Evolutionary conservation across 2,113 vertebrate species (phyloP), one percentile per base, ranked within the genome.

Genomic region (Zingel zingel): DNA sequence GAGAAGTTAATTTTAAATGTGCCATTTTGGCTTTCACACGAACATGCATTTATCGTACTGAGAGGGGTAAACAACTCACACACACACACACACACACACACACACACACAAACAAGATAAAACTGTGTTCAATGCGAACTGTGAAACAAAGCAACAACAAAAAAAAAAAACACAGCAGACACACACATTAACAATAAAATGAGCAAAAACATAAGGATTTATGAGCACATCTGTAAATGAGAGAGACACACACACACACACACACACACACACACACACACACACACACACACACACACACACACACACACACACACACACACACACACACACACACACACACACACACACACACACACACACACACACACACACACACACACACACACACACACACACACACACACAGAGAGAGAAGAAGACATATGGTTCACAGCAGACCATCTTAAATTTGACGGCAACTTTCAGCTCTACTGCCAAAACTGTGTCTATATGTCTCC

Each of bases 1-100:
- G 88, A 70, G n/a, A 43, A 67, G 83, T 67, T 84, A 27, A 79
- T 87, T 84, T 84, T 80, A 86, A 74, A 80, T 84, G 48, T 64
- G 66, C 54, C 64, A 81, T 81, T 74, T 77, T 16, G 66, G 84
- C 71, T 75, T 83, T 83, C 67, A 80, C 72, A 83, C 74, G 91
- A 90, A 90, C 80, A 87, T 68, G 70, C 68, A 88, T 69, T 87
- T 45, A 85, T 75, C 78, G 68, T 57, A 57, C 73, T 57, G 25
- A 21, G 57, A 65, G 73, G 68, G 69, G 74, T 72, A 86, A 89
- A 89, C 74, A 89, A 66, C 21, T 63, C 33, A 4, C 47, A 13
- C 50, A 71, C 70, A 56, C 71, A 73, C 47, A 67, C 61, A 47
- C 54, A 67, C 61, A 47, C 54, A 63, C 47, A 69, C n/a, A 71